Conservation (phyloP, 1,140 invertebrate species). For the Cephus cinctus region DNA sequence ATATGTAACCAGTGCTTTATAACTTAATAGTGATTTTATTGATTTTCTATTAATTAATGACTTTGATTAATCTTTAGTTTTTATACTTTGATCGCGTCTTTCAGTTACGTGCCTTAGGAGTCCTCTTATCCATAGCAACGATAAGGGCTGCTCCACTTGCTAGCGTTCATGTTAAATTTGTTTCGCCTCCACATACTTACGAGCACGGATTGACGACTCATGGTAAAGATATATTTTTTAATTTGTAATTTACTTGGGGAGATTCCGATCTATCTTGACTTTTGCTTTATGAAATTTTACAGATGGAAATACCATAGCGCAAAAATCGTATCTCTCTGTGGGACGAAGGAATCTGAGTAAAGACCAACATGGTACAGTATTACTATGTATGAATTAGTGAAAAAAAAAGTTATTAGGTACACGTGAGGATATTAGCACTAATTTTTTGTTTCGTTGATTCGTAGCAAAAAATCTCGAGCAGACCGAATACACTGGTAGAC, state of each 20-base stretch:
- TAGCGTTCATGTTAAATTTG: constrained; percentile 45
- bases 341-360: constrained; percentile 28
- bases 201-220: constrained; percentile 44
- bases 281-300: constrained; percentile 8
- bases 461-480: not conserved
- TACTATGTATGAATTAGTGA: too few relatives aligned
- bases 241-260: constrained; percentile 1
- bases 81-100: constrained; percentile 10
- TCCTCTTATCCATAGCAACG: constrained; percentile 20
- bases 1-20: too few relatives aligned
- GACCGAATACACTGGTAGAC: not conserved
- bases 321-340: constrained; percentile 40
- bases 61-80: constrained; percentile 13
- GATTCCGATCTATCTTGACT: not conserved
- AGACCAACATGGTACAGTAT: too few relatives aligned
- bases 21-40: too few relatives aligned
- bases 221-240: constrained; percentile 26
- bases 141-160: constrained; percentile 34
- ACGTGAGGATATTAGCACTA: not conserved
- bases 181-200: constrained; percentile 44
- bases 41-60: not conserved
- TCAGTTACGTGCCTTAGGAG: constrained; percentile 26
- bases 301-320: constrained; percentile 36
- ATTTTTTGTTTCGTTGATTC: not conserved
- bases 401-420: too few relatives aligned